Base-by-base conservation (phyloP, 2,797 vertebrate species). In the Leptatherina wallacei region DNA sequence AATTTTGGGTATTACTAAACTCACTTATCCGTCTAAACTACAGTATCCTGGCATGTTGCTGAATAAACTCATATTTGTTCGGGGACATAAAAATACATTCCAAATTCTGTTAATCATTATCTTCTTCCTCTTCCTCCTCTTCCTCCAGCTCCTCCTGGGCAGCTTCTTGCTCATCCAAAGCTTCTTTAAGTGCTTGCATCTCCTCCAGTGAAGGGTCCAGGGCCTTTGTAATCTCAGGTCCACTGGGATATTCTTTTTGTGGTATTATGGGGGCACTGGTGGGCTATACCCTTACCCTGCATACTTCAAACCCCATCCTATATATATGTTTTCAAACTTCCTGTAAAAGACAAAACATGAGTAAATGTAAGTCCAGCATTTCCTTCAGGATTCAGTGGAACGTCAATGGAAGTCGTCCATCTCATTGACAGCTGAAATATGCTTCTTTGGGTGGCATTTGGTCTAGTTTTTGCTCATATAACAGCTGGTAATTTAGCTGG, bases 281-380 rank as follows among this genome's bases (percentile, higher is more conserved):
- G 97, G 97, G 33, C 59, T 90, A 73, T 95, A 96, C 52, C 86
- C 92, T 18, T 94, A 94, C 0, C 93, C 91, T n/a, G 80, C 83
- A 73, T 95, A 97, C 89, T 98, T 99, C 83, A 95, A 87, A 61
- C 98, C 98, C 97, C 97, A 99, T 67, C 98, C 98, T 56, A 98
- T 79, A 80, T 99, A 99, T 61, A 98, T 90, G 87, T 97, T 98
- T 62, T 95, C 97, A 93, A 98, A 99, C 71, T 94, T 98, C 82
- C 98, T 99, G 62, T 0, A 67, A 52, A 18, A 77, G 24, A 78
- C 20, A 75, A 13, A 6, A 63, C 5, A 51, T 33, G 4, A 8
- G 10, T 54, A 20, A 40, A 27, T 64, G 24, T 27, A 35, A 69
- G 59, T 49, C 6, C 16, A 63, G 22, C 22, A 13, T 2, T 65